A percentile compares a stretch with the other conserved stretches of the same genome.
phyloP scores from a whole-genome alignment of 2,113 vertebrate species.

The Callaeas wilsoni region DNA sequence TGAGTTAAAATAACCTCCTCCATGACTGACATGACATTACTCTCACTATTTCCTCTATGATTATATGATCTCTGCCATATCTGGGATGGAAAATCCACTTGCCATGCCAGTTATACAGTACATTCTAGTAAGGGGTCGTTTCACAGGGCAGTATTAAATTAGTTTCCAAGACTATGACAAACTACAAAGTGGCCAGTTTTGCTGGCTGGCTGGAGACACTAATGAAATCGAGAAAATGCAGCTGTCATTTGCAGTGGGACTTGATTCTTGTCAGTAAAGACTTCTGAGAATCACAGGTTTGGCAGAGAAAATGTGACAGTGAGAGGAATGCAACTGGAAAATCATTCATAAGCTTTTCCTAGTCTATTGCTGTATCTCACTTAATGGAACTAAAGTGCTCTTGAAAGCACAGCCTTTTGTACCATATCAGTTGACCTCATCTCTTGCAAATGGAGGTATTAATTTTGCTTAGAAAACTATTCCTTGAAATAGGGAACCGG shows the following conservation, averaged over 20 bases:
- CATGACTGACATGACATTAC: conserved; percentile 15
- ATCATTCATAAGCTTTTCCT: conserved; percentile 34
- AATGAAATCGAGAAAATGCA: conserved; percentile 40
- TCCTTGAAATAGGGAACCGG: neutral
- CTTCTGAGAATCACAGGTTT: conserved; percentile 38
- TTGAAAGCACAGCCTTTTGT: conserved; percentile 17
- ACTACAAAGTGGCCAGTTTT: conserved; percentile 26
- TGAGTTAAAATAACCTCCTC: conserved; percentile 7
- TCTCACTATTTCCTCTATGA: conserved; percentile 23
- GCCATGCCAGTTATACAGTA: conserved; percentile 21
- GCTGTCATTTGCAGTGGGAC: conserved; percentile 34
- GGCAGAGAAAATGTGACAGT: conserved; percentile 38
- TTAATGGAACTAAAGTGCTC: conserved; percentile 52
- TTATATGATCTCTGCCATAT: conserved; percentile 33
- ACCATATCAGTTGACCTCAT: neutral
- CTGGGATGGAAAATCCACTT: conserved; percentile 44
- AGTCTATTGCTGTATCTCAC: neutral
- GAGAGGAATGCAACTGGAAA: conserved; percentile 49
- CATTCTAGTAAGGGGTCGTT: conserved; percentile 31
- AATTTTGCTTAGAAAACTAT: conserved; percentile 27
- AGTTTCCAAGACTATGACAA: conserved; percentile 40
- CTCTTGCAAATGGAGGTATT: conserved; percentile 9
- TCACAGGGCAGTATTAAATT: conserved; percentile 40
- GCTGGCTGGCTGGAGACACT: conserved; percentile 2
- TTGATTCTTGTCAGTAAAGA: conserved; percentile 36